Base-by-base conservation (phyloP, 1,140 invertebrate species). In the Prorops nasuta region DNA sequence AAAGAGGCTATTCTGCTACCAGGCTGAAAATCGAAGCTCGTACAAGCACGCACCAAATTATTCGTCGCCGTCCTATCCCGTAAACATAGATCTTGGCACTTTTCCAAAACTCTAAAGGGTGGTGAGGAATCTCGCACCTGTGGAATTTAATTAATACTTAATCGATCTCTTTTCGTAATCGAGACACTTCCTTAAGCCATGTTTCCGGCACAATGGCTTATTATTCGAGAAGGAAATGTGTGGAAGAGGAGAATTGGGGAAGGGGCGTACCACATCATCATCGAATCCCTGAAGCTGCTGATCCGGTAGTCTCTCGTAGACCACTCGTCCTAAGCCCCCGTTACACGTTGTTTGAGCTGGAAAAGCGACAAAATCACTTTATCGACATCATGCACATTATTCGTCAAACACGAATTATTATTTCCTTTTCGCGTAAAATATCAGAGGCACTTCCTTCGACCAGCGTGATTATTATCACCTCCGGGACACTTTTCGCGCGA, bases 301-400 rank as follows among this genome's bases (percentile, higher is more conserved):
- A 72, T 93, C 91, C 15, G 90, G 89, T 63, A 94, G 72, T 72
- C 91, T 83, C 76, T 94, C 92, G 63, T 93, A 94, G 70, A 91
- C 87, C 14, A 94, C 84, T 64, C 90, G 83, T 15, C 92, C 92
- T 39, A 76, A 72, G 32, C 91, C 91, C 73, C 91, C 88, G 67
- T 93, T 93, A 69, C 92, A 94, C 45, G 89, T 91, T 56, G 89
- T 93, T 86, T 94, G 91, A 51, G 88, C 90, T 91, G 73, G 60
- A 69, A 64, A 56, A 48, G 24, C 24, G 24, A 28, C 44, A 51
- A 35, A 37, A 45, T 47, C 18, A 19, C 52, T 53, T 15, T 28
- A 35, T 44, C 28, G 34, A 47, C 54, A 58, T 34, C 35, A 8
- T 2, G 7, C 10, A 15, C 8, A 28, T 31, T 31, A 36, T 15